A percentile compares a stretch with the other conserved stretches of the same genome.
These are phyloP conservation scores for Aphidius colemani DNA, from an alignment of 2,888 invertebrate genomes.

Conservation along the genomic window DNA sequence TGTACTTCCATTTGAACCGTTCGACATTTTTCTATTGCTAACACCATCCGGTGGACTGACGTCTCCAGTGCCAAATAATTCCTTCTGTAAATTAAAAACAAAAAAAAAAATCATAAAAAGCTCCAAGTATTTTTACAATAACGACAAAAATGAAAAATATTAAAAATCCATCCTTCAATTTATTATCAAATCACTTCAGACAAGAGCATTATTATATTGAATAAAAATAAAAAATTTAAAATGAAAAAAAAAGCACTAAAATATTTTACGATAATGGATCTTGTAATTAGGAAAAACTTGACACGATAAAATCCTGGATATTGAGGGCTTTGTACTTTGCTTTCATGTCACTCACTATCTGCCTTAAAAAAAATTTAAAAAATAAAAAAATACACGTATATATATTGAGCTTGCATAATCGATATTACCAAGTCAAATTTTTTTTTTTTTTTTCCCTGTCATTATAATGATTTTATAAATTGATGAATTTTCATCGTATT, in stretches of 20 bases:
- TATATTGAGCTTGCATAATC: no score
- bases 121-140: not conserved
- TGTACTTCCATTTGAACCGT: slow-evolving; percentile 85
- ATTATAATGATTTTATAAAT: no score
- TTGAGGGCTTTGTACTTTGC: no score
- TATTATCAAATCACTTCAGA: not conserved
- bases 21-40: slow-evolving; percentile 83
- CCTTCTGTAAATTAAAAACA: slow-evolving; percentile 69
- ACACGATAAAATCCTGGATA: slow-evolving; percentile 11
- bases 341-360: no score
- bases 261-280: slow-evolving; percentile 3
- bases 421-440: no score
- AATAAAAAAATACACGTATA: no score
- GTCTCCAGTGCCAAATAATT: slow-evolving; percentile 68
- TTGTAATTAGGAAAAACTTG: slow-evolving; percentile 7
- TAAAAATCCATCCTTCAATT: not conserved
- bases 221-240: not conserved
- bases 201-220: not conserved
- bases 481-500: no score
- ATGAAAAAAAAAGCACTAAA: not conserved
- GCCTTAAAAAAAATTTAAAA: no score
- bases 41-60: slow-evolving; percentile 65
- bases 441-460: no score
- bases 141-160: not conserved
- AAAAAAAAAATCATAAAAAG: not conserved